Conservation (phyloP, 2,797 vertebrate species). For the Serranus cabrilla region DNA sequence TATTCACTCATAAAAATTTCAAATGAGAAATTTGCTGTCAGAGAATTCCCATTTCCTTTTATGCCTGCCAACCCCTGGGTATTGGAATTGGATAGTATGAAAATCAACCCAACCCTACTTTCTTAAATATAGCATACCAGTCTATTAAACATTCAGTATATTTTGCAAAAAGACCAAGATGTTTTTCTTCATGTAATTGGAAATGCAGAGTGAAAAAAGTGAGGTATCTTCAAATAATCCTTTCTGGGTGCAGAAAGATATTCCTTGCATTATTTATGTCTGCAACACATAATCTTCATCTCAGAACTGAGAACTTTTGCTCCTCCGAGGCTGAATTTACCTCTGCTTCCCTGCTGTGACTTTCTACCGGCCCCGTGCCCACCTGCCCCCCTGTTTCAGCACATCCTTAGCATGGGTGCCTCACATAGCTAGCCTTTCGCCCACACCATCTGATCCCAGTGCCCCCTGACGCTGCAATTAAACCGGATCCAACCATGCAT, state of each 20-base stretch:
- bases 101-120: no score
- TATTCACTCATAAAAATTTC: no score
- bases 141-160: background rate
- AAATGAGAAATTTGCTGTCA: no score
- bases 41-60: no score
- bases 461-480: constrained; percentile 60
- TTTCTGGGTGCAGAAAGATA: constrained; percentile 20
- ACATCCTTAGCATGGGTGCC: constrained; percentile 28
- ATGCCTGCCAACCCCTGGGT: no score
- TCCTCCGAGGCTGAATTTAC: constrained; percentile 35
- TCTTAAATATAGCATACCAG: background rate
- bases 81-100: no score
- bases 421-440: constrained; percentile 37
- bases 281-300: constrained; percentile 34
- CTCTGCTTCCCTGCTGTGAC: constrained; percentile 26
- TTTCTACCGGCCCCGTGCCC: background rate
- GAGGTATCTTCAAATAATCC: constrained; percentile 18
- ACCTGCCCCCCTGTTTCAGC: constrained; percentile 19
- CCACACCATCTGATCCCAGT: constrained; percentile 45
- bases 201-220: background rate
- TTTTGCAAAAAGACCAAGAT: background rate
- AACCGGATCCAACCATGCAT: constrained; percentile 59
- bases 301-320: constrained; percentile 5
- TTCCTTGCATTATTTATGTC: constrained; percentile 58
- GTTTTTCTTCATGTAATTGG: background rate